A percentile compares a stretch with the other conserved stretches of the same genome.
These are phyloP conservation scores for Drosophila ananassae DNA, from an alignment of 1,140 invertebrate genomes.

Conservation along the genomic window DNA sequence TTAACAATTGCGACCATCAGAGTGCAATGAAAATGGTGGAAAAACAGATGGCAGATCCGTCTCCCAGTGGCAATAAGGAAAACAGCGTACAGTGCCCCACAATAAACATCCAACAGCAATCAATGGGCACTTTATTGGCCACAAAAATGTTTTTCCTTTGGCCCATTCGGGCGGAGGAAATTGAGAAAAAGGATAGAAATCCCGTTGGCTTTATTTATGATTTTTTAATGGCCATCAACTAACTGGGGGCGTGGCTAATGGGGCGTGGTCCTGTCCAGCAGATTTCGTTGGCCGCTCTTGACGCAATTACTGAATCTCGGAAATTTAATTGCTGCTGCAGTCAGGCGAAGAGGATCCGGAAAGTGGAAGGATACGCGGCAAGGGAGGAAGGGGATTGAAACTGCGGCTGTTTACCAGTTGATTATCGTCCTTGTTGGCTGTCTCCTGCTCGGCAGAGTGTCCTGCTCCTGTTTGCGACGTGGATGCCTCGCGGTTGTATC, in stretches of 20 bases:
- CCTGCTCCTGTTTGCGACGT: background rate
- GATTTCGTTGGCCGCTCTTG: conserved; percentile 18
- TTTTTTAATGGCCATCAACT: conserved; percentile 36
- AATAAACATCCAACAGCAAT: conserved; percentile 37
- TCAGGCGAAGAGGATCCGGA: background rate
- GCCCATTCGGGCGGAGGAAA: conserved; percentile 3
- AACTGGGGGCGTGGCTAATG: conserved; percentile 19
- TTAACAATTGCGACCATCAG: conserved; percentile 31
- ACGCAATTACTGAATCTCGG: conserved; percentile 31
- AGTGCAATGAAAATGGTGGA: conserved; percentile 30
- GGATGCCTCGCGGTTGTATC: background rate
- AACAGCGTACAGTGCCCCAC: background rate
- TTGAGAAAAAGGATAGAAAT: background rate
- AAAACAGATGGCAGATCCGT: conserved; percentile 15
- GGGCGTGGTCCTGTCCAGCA: conserved; percentile 19
- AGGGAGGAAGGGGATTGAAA: background rate
- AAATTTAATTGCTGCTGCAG: conserved; percentile 30
- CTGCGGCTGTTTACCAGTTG: conserved; percentile 6
- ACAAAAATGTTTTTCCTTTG: conserved; percentile 1
- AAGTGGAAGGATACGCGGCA: background rate
- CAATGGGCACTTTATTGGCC: conserved; percentile 32
- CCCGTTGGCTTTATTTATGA: conserved; percentile 31
- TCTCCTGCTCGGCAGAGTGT: background rate
- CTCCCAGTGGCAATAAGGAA: conserved; percentile 6
- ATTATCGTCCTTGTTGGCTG: conserved; percentile 10